phyloP scores from a whole-genome alignment of 1,140 invertebrate genomes.

The Panonychus citri region DNA sequence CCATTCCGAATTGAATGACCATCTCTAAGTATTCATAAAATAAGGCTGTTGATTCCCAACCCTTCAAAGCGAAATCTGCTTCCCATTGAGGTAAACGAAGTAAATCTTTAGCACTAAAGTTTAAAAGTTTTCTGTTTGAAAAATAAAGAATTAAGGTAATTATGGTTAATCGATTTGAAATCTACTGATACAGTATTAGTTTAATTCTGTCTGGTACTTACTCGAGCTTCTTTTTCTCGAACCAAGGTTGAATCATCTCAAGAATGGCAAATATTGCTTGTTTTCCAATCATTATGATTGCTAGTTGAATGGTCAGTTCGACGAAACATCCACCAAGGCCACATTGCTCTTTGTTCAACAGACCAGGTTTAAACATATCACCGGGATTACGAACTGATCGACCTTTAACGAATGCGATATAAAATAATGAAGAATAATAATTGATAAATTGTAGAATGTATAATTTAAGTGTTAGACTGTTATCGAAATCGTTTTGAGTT shows the following conservation, averaged over 20 bases:
- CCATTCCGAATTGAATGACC: conserved; percentile 76
- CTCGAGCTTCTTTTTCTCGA: background rate
- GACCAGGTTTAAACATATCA: conserved; percentile 19
- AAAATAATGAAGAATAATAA: conserved; percentile 88
- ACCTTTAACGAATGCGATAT: conserved; percentile 89
- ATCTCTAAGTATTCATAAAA: conserved; percentile 96
- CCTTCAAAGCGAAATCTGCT: conserved; percentile 65
- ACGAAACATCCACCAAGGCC: conserved; percentile 33
- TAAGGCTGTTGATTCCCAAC: conserved; percentile 66
- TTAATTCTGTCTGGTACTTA: background rate
- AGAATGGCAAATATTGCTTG: conserved; percentile 37
- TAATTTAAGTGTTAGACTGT: conserved; percentile 57
- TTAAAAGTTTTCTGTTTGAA: background rate
- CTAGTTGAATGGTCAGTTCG: conserved; percentile 39
- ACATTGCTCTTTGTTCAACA: background rate
- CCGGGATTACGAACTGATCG: conserved; percentile 40
- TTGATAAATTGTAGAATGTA: conserved; percentile 95
- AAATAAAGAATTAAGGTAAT: background rate
- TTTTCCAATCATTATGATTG: conserved; percentile 43
- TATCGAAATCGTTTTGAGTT: conserved; percentile 59
- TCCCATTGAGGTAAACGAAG: conserved; percentile 42
- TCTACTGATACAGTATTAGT: background rate
- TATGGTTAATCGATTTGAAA: too few species aligned
- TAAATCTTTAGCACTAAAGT: too few species aligned
- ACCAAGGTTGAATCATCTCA: conserved; percentile 33